phyloP scores from a whole-genome alignment of 2,797 vertebrate species.

The Sciurus vulgaris region DNA sequence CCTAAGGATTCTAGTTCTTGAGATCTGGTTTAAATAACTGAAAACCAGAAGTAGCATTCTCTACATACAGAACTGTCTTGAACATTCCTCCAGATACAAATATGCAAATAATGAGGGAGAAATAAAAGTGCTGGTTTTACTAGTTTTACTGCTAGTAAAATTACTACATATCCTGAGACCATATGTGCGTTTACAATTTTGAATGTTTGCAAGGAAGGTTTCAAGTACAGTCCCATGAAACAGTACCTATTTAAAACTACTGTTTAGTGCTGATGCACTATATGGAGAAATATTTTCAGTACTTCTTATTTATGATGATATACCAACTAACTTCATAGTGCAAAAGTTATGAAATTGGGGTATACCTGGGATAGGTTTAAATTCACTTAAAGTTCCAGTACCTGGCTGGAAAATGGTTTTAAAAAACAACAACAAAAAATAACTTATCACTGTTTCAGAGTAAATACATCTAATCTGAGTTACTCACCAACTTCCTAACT shows the following conservation, averaged over 20 bases:
- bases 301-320: neutral
- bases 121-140: neutral
- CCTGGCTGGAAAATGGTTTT: neutral
- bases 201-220: neutral
- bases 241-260: neutral
- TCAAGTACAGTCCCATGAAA: neutral
- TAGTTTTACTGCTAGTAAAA: neutral
- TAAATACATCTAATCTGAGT: neutral
- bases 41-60: neutral
- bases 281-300: neutral
- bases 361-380: neutral
- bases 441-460: neutral
- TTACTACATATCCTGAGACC: neutral
- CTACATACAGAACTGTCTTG: neutral
- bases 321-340: neutral
- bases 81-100: neutral
- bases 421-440: neutral
- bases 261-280: neutral
- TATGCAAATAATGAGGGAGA: neutral
- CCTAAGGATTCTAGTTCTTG: constrained; percentile 10
- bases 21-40: neutral
- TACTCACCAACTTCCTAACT: constrained; percentile 5
- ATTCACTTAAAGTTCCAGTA: constrained; percentile 15
- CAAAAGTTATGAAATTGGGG: neutral
- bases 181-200: neutral